Conservation (phyloP, 1,140 invertebrate genomes). For the Drosophila kanapiae region DNA sequence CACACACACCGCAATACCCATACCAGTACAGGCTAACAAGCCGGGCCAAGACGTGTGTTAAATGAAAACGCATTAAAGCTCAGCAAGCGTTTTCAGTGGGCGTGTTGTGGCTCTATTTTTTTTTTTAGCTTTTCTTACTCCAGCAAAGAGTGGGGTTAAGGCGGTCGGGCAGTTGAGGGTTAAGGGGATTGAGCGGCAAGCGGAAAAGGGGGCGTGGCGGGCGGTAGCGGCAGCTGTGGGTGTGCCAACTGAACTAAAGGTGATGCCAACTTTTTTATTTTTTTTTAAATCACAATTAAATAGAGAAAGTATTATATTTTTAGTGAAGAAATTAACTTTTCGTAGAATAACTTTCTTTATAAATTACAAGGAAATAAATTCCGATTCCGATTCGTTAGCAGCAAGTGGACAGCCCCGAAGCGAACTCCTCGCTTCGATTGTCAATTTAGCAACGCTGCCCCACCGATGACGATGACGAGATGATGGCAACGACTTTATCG, state of each 20-base stretch:
- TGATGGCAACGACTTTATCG: constrained; percentile 79
- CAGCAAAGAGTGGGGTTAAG: constrained; percentile 3
- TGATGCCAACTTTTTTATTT: constrained; percentile 38
- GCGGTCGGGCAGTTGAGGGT: constrained; percentile 4
- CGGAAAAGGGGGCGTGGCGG: constrained; percentile 17
- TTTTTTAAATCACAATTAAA: neutral
- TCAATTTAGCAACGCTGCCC: constrained; percentile 64
- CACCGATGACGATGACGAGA: constrained; percentile 33
- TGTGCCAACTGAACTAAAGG: constrained; percentile 51
- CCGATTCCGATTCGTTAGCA: no score
- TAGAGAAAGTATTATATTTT: neutral
- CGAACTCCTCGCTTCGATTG: constrained; percentile 54
- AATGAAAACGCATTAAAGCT: constrained; percentile 84
- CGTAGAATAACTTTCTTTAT: neutral
- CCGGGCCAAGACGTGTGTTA: constrained; percentile 64
- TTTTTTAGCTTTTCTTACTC: neutral
- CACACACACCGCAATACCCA: constrained; percentile 1
- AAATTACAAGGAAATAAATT: neutral
- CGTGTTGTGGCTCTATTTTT: constrained; percentile 50
- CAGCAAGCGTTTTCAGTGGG: constrained; percentile 69
- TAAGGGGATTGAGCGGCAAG: constrained; percentile 6
- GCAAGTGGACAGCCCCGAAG: constrained; percentile 23
- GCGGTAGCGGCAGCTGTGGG: constrained; percentile 30
- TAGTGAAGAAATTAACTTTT: neutral
- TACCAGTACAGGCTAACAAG: constrained; percentile 59